Evolutionary conservation across 2,888 invertebrate species (phyloP), one percentile per base, ranked within the genome.

Genomic region (Parnassius apollo): DNA sequence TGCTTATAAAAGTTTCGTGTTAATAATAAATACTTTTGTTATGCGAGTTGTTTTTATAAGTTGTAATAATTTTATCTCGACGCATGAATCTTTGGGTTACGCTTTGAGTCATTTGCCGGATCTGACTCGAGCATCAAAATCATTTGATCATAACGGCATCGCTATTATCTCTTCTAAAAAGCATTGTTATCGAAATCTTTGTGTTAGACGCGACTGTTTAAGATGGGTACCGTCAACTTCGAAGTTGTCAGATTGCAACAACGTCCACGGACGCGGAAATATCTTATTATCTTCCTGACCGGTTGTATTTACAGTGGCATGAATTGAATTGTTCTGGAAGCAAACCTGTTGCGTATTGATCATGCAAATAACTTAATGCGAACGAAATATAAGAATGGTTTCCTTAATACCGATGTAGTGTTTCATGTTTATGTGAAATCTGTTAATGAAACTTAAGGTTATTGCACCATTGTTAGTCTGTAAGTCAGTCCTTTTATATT

Each of bases 131-230:
- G 72, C 77, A 77, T 83, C 73, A 75, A 77, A 83, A 81, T 82
- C 78, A 66, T 70, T 66, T 75, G 75, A 75, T 78, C 75, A 75
- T 86, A 88, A 87, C 86, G 86, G 86, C 71, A 70, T 70, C 69
- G 70, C 71, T 71, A 73, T 75, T 74, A 66, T 67, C 65, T 66
- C 68, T 67, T 67, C 59, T 48, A 53, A 64, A 68, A 69, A 67
- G 67, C 64, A 71, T 71, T 74, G 72, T 72, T 74, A 71, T 69
- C 61, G 62, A 58, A 55, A 42, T 50, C 68, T 69, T 69, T 68
- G 65, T 68, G 62, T 57, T 49, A 64, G 56, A 62, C 59, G 57
- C 54, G 50, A 59, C 50, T 42, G 59, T 60, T 55, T 52, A 25
- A 52, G 55, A 77, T 73, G 77, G 70, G 70, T 65, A 58, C 61